These are phyloP conservation scores for Hedychridium roseum DNA, from an alignment of 2,888 invertebrate genomes.

Conservation along the genomic window DNA sequence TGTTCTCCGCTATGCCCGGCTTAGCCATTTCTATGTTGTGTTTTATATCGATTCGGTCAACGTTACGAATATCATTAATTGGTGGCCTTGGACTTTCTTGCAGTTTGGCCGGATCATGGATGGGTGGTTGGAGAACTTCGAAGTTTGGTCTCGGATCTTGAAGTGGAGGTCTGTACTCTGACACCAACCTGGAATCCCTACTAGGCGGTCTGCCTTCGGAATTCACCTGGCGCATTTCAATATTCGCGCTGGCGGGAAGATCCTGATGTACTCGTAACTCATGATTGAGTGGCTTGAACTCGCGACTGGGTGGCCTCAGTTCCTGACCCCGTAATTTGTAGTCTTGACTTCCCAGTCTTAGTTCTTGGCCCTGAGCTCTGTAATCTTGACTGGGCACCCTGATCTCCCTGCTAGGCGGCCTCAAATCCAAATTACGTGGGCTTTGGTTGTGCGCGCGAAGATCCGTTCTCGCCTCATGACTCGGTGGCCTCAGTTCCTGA, in stretches of 20 bases:
- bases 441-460: conserved; percentile 36
- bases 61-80: conserved; percentile 36
- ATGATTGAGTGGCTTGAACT: conserved; percentile 38
- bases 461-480: conserved; percentile 37
- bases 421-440: conserved; percentile 34
- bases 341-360: conserved; percentile 34
- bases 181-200: conserved; percentile 34
- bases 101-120: conserved; percentile 36
- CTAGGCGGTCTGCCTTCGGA: conserved; percentile 35
- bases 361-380: conserved; percentile 33
- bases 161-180: conserved; percentile 35
- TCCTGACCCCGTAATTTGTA: conserved; percentile 37
- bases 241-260: conserved; percentile 12
- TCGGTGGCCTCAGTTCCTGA: conserved; percentile 34
- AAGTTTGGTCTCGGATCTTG: conserved; percentile 32
- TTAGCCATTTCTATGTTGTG: conserved; percentile 67
- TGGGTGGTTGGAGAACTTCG: conserved; percentile 36
- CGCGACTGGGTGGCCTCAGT: conserved; percentile 41
- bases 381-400: conserved; percentile 29
- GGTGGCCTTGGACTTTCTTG: conserved; percentile 35
- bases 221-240: conserved; percentile 29
- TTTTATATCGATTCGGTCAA: conserved; percentile 51
- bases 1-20: conserved; percentile 67
- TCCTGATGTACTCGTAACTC: conserved; percentile 35
- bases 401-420: conserved; percentile 33